Percentiles rank a stretch among this genome's conserved stretches.
Conservation (phyloP, 2,888 invertebrate genomes). For the Dryocosmus kuriphilus region DNA sequence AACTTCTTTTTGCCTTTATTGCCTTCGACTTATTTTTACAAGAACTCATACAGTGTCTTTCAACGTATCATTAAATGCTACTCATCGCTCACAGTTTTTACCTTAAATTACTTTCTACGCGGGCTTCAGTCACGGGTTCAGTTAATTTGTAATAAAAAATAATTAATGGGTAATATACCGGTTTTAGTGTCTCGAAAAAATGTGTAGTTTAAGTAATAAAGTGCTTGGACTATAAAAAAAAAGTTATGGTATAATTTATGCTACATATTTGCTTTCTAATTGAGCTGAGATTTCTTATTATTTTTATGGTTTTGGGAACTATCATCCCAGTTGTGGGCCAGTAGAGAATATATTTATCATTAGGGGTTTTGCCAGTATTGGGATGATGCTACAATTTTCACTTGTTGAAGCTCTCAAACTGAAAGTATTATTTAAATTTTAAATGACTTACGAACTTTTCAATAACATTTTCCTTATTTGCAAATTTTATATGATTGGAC, state of each 20-base stretch:
- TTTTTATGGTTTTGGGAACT: too few species aligned
- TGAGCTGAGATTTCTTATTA: not conserved
- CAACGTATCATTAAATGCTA: not conserved
- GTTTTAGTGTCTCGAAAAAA: not conserved
- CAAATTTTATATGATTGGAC: too few species aligned
- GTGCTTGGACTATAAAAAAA: not conserved
- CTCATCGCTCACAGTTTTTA: not conserved
- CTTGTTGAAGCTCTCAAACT: too few species aligned
- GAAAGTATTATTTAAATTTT: too few species aligned
- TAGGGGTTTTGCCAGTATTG: too few species aligned
- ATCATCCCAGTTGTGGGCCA: too few species aligned
- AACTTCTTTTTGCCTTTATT: not conserved
- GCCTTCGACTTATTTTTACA: not conserved
- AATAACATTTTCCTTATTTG: too few species aligned
- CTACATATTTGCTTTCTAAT: too few species aligned
- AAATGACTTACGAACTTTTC: too few species aligned
- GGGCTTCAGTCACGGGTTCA: not conserved
- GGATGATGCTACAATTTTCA: too few species aligned
- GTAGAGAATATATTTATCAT: too few species aligned
- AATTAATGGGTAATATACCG: not conserved
- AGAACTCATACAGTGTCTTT: conserved; percentile 11
- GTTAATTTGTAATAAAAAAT: conserved; percentile 2
- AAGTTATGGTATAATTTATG: not conserved
- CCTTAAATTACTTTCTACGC: not conserved
- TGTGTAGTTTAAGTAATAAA: not conserved